Percentiles rank a stretch among this genome's conserved stretches.
Conservation (phyloP, 2,797 vertebrate species). For the Onychomys arenicola region DNA sequence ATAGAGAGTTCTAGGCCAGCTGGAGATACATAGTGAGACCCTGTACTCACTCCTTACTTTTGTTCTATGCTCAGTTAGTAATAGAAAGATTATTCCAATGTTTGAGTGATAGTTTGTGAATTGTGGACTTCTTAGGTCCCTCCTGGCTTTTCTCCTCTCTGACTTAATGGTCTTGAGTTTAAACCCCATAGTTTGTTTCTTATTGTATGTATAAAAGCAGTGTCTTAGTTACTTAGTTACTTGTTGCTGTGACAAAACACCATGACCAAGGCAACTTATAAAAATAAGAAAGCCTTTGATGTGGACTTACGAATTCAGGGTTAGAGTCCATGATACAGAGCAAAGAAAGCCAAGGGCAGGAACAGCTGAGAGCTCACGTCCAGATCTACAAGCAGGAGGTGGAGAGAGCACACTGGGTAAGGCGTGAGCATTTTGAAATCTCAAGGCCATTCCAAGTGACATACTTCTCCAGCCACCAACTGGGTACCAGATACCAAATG, state of each 20-base stretch:
- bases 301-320: background rate
- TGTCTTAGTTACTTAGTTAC: background rate
- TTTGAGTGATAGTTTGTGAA: background rate
- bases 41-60: background rate
- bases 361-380: background rate
- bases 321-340: background rate
- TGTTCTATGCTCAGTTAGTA: background rate
- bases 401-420: background rate
- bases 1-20: background rate
- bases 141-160: background rate
- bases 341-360: background rate
- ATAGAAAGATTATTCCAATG: background rate
- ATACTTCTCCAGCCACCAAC: background rate
- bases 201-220: background rate
- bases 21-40: background rate
- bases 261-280: background rate
- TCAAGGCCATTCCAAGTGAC: background rate
- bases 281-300: background rate
- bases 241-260: background rate
- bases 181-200: background rate
- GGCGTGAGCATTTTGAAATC: background rate
- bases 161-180: background rate
- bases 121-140: background rate
- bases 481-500: background rate
- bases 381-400: background rate